Conservation (phyloP, 2,797 vertebrate species). For the Sciurus vulgaris region DNA sequence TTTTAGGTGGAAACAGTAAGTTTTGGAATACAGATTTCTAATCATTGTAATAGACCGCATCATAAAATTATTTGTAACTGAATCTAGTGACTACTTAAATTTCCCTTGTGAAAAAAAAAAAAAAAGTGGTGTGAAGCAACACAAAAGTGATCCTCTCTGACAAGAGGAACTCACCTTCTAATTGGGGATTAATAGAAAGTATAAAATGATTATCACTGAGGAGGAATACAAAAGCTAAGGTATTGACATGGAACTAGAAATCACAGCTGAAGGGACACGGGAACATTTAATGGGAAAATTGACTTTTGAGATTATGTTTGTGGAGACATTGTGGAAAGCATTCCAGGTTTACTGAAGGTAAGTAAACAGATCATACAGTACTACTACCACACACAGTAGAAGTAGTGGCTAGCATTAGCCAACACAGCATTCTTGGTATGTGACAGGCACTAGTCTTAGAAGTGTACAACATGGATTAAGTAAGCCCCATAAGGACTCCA, state of each 20-base stretch:
- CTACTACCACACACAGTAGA: not conserved
- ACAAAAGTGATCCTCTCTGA: not conserved
- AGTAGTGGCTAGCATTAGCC: not conserved
- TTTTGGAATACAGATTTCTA: not conserved
- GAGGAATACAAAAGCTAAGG: not conserved
- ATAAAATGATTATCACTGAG: not conserved
- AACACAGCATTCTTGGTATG: not conserved
- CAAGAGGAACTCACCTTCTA: not conserved
- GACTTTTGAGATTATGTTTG: not conserved
- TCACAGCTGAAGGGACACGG: not conserved
- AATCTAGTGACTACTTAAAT: not conserved
- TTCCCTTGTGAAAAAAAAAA: not conserved
- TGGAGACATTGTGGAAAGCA: not conserved
- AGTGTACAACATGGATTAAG: not conserved
- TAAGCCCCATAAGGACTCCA: not conserved
- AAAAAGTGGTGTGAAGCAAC: not conserved
- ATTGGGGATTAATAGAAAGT: not conserved
- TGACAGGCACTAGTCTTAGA: not conserved
- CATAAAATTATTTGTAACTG: slow-evolving; percentile 5
- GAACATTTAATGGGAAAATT: not conserved
- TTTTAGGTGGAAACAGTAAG: not conserved
- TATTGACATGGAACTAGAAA: not conserved
- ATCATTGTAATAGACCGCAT: not conserved
- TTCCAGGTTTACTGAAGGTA: not conserved
- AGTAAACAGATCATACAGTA: not conserved